phyloP scores from a whole-genome alignment of 1,140 invertebrate genomes.

The Drosophila mayri region DNA sequence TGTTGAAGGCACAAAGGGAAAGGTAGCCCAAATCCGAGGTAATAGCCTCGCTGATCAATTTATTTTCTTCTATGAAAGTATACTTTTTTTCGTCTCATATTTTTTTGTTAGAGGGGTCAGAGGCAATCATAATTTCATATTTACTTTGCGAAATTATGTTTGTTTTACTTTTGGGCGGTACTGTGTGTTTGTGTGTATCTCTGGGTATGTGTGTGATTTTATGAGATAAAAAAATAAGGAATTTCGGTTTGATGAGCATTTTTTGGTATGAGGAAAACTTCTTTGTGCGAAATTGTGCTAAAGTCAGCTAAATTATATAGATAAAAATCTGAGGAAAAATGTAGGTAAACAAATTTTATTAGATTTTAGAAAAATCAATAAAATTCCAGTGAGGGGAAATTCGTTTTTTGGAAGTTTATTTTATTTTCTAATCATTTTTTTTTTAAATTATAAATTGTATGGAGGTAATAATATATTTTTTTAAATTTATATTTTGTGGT shows the following conservation, averaged over 20 bases:
- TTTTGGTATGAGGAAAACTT: neutral
- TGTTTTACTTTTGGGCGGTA: constrained; percentile 61
- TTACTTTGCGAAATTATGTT: constrained; percentile 74
- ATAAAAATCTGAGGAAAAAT: neutral
- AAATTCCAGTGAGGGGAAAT: neutral
- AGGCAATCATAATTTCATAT: constrained; percentile 78
- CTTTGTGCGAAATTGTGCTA: neutral
- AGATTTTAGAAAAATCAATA: neutral
- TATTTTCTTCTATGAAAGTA: constrained; percentile 50
- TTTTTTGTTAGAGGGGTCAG: constrained; percentile 16
- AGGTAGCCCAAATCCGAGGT: constrained; percentile 5
- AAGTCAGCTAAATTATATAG: neutral
- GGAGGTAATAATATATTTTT: neutral
- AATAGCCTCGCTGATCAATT: constrained; percentile 60
- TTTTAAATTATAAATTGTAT: no score
- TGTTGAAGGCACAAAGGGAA: constrained; percentile 29
- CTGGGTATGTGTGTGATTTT: constrained; percentile 6
- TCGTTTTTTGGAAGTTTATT: rapidly evolving
- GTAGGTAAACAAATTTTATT: neutral
- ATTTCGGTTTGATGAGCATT: neutral
- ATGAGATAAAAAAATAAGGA: neutral
- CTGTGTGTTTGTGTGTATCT: constrained; percentile 4
- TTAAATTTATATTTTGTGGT: neutral
- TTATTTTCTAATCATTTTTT: neutral
- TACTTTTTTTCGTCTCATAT: constrained; percentile 10